These are phyloP conservation scores for Eulemur mongoz DNA, from an alignment of 2,797 vertebrate species.

Conservation along the genomic window DNA sequence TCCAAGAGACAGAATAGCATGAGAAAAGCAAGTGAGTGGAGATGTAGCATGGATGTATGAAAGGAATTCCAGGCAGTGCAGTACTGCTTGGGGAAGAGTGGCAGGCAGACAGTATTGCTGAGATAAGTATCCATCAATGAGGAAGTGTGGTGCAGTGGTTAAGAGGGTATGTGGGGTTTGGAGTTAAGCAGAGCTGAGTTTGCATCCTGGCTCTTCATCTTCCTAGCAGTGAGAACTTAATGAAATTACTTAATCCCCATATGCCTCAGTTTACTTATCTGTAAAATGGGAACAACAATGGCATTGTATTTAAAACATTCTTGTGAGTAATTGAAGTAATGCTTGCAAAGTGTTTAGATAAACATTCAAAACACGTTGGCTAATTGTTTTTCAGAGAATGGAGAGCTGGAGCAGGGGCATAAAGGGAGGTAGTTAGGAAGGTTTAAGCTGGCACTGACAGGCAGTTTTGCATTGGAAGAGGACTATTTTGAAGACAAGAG, in stretches of 20 bases:
- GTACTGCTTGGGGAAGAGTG: neutral
- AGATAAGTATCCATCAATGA: neutral
- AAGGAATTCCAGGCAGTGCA: neutral
- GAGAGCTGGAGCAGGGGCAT: neutral
- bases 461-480: neutral
- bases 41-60: neutral
- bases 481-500: neutral
- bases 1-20: neutral
- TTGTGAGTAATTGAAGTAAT: neutral
- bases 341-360: slow-evolving; percentile 6
- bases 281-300: neutral
- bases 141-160: neutral
- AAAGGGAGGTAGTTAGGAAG: neutral
- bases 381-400: neutral
- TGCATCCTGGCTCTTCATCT: neutral
- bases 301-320: neutral
- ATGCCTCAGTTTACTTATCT: neutral
- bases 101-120: neutral
- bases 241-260: neutral
- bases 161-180: neutral
- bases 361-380: neutral
- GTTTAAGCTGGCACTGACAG: neutral
- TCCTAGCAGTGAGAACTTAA: neutral
- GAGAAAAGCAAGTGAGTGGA: neutral
- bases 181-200: neutral